Conservation (phyloP, 2,113 vertebrate species). For the Rana temporaria region DNA sequence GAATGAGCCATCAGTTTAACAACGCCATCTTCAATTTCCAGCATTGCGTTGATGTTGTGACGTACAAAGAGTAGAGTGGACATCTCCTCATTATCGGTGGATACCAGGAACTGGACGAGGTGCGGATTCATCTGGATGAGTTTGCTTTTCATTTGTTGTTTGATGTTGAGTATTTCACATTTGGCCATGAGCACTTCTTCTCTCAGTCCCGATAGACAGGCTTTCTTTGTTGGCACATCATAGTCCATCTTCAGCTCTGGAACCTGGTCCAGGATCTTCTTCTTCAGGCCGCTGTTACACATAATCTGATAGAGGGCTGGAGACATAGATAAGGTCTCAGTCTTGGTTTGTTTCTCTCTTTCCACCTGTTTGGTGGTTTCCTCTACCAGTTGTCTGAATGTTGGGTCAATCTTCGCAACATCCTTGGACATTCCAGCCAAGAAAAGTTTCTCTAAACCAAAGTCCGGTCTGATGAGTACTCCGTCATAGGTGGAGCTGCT, state of each 20-base stretch:
- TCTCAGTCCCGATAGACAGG: conserved; percentile 74
- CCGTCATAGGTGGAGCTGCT: conserved; percentile 49
- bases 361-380: conserved; percentile 64
- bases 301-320: conserved; percentile 72
- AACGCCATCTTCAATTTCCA: conserved; percentile 64
- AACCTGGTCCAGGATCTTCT: conserved; percentile 59
- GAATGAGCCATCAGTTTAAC: conserved; percentile 70
- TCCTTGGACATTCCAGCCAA: conserved; percentile 73
- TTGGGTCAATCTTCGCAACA: conserved; percentile 62
- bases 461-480: conserved; percentile 68
- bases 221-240: conserved; percentile 27
- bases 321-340: conserved; percentile 62
- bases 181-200: conserved; percentile 74
- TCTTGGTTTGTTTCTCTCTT: conserved; percentile 69
- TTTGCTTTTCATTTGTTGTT: conserved; percentile 62
- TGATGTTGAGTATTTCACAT: conserved; percentile 68
- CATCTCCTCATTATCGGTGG: conserved; percentile 64
- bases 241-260: conserved; percentile 72
- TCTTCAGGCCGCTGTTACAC: conserved; percentile 61
- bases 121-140: conserved; percentile 60
- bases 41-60: conserved; percentile 71
- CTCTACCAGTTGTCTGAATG: conserved; percentile 61
- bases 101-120: conserved; percentile 73
- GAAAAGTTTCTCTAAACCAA: conserved; percentile 60
- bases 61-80: conserved; percentile 72